Evolutionary conservation across 2,797 vertebrate genomes (phyloP), one percentile per base, ranked within the genome.

Genomic region (Manis pentadactyla): DNA sequence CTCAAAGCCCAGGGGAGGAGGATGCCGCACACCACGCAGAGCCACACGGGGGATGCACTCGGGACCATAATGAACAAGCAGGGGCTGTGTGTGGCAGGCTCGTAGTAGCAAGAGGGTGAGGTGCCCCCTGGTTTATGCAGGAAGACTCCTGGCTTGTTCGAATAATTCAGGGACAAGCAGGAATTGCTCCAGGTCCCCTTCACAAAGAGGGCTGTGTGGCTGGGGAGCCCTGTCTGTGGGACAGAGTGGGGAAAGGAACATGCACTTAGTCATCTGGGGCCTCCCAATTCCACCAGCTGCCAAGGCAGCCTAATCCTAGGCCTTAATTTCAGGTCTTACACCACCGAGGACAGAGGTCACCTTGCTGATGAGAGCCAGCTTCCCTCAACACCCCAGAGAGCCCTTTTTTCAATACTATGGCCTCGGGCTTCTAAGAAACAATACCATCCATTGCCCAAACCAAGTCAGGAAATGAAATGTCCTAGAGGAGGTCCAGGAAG

Each of bases 161-260:
- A 84, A 77, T 85, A 51, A 15, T 53, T 8, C 0, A 0, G 8
- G 42, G 37, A 31, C 51, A 55, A 61, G 19, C 51, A 51, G 18
- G 18, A 59, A 42, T 31, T 1, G 15, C 3, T 19, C 23, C 74
- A 2, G 12, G 14, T 2, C 1, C 34, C 59, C 21, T 9, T 2
- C 1, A 5, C 15, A 12, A 74, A 25, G 49, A 51, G 39, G 21
- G 19, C 2, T 21, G 31, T 57, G 29, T 83, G 77, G 29, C 4
- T 12, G 46, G 77, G 37, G 55, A n/a, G 8, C 31, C 59, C 66
- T 59, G 19, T 12, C 85, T 34, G 1, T 29, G 34, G 19, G 75
- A 37, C 63, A 42, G 23, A 42, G n/a, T 14, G 0, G 14, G 27
- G 31, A 88, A 81, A 29, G 21, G 1, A 88, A 59, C 19, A 46